These are phyloP conservation scores for Euplagia quadripunctaria DNA, from an alignment of 2,888 invertebrate genomes.

Conservation along the genomic window DNA sequence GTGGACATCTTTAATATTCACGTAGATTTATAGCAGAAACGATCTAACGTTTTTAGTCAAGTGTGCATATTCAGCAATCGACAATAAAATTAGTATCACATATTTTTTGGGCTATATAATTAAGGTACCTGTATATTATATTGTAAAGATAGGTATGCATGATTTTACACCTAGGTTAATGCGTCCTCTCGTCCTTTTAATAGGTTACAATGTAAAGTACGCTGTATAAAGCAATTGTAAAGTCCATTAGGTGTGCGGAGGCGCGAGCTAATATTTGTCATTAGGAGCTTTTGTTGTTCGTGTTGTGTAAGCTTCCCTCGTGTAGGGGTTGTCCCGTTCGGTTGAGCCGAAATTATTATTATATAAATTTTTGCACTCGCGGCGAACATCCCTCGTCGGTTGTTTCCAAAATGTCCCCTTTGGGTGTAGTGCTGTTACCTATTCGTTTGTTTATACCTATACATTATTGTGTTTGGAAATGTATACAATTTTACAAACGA, in stretches of 20 bases:
- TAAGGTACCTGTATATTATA: not conserved
- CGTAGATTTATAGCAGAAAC: conserved; percentile 17
- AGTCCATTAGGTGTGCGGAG: conserved; percentile 79
- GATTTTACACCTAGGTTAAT: conserved; percentile 60
- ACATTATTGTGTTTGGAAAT: conserved; percentile 22
- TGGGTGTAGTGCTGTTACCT: conserved; percentile 64
- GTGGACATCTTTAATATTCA: conserved; percentile 31
- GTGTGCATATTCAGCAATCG: not conserved
- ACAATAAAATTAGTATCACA: not conserved
- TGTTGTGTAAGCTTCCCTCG: conserved; percentile 66
- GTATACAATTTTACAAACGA: conserved; percentile 16
- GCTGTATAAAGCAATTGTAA: conserved; percentile 75
- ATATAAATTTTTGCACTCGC: conserved; percentile 73
- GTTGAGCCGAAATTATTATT: conserved; percentile 77
- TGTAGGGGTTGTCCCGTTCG: conserved; percentile 67
- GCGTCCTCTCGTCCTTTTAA: conserved; percentile 65
- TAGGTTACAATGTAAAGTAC: conserved; percentile 68
- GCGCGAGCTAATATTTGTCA: conserved; percentile 80
- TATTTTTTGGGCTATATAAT: not conserved
- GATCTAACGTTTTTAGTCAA: not conserved
- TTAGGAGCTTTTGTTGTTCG: conserved; percentile 79
- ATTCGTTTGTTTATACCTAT: conserved; percentile 22
- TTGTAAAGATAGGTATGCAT: conserved; percentile 16
- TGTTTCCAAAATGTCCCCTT: conserved; percentile 74
- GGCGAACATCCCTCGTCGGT: conserved; percentile 68